Base-by-base conservation (phyloP, 2,888 invertebrate genomes). In the Gerosis bhagava region DNA sequence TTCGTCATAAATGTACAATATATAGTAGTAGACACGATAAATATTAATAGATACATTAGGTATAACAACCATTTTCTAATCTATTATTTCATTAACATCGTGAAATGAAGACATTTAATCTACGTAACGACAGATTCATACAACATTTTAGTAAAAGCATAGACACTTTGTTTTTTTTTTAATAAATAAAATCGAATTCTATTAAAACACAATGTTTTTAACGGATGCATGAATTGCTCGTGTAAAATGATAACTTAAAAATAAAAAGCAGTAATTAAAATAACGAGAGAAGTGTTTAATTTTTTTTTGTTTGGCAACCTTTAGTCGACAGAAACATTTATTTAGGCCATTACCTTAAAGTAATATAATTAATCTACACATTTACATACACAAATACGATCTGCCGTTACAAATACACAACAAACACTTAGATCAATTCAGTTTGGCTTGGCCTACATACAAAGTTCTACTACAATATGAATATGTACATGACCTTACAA, bases 371-470 rank as follows among this genome's bases (percentile, higher is more conserved):
- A n/a, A n/a, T n/a, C n/a, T n/a, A n/a, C n/a, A n/a, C n/a, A n/a
- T n/a, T n/a, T n/a, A n/a, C n/a, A 19, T 19, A 6, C 3, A 19
- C 19, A 19, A 19, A 5, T 19, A 19, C 6, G 19, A 19, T 19
- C 19, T 19, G 29, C 36, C 40, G 22, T 17, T 34, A 28, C 36
- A 29, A 26, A 29, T 31, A 45, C 22, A 26, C 39, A 39, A 28
- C 25, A 32, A 46, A 51, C 36, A 36, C 47, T 40, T 47, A 47
- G 52, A 46, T 75, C 73, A 76, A 73, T 76, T 76, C 72, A 72
- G 65, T 73, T 77, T 77, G 76, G 76, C 77, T 72, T 77, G 57
- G 74, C 77, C 80, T 76, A 74, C 51, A 58, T 64, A 57, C 48
- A 56, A 55, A 54, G 52, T 49, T 57, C 62, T 53, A 62, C 60